Evolutionary conservation across 2,113 vertebrate species (phyloP).

Genomic region (Hemicordylus capensis): DNA sequence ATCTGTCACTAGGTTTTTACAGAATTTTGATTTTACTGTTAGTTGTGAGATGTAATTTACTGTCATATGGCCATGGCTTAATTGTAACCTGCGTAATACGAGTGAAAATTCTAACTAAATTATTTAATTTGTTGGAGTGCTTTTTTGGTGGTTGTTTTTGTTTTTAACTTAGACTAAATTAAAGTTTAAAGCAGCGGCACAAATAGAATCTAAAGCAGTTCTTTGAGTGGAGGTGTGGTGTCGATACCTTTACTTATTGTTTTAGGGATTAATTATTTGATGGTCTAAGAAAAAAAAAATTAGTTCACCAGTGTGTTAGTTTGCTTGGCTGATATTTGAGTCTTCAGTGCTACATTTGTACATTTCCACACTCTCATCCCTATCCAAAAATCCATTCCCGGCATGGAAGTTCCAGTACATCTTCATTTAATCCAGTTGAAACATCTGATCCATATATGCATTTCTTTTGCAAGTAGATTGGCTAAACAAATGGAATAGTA

Average conservation of each 20-base stretch:
- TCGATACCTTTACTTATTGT: neutral
- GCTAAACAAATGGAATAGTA: no score
- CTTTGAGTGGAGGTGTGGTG: neutral
- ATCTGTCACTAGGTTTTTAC: slow-evolving; percentile 53
- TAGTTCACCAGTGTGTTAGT: neutral
- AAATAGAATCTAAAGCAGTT: neutral
- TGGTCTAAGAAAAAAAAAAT: neutral
- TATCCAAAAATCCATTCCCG: neutral
- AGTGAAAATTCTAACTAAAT: slow-evolving; percentile 49
- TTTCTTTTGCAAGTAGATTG: neutral
- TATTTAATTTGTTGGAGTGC: slow-evolving; percentile 44
- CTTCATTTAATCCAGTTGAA: neutral
- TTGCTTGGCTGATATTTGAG: neutral
- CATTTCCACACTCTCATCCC: neutral
- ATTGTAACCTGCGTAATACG: slow-evolving; percentile 68
- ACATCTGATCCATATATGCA: neutral
- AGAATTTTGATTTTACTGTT: slow-evolving; percentile 69
- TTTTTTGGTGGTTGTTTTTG: slow-evolving; percentile 30
- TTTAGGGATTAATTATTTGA: neutral
- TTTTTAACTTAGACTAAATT: slow-evolving; percentile 53
- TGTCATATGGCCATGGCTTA: slow-evolving; percentile 65
- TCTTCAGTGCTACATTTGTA: neutral
- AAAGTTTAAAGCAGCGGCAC: slow-evolving; percentile 8
- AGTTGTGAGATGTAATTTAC: slow-evolving; percentile 58
- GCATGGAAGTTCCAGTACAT: neutral